A percentile compares a stretch with the other conserved stretches of the same genome.
Conservation (phyloP, 2,797 vertebrate genomes). For the Apogon talboti region DNA sequence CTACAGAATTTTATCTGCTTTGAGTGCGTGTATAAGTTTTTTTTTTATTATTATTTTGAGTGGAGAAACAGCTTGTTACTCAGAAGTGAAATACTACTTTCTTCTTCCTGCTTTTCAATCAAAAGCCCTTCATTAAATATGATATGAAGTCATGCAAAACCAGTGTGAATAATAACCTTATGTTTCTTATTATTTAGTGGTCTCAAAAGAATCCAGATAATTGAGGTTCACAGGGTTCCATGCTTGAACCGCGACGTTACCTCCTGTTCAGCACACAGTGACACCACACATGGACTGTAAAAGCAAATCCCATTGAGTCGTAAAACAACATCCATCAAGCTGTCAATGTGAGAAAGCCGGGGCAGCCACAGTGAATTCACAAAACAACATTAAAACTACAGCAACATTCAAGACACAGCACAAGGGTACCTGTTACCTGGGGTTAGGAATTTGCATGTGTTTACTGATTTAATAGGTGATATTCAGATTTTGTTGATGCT, state of each 20-base stretch:
- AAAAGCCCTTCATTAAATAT: not conserved
- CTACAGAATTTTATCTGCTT: no score
- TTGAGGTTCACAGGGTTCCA: not conserved
- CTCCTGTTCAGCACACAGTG: constrained; percentile 15
- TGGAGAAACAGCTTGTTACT: no score
- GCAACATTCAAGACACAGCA: not conserved
- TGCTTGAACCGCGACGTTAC: constrained; percentile 6
- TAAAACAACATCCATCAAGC: constrained; percentile 59
- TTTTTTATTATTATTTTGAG: no score
- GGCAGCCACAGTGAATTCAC: constrained; percentile 25
- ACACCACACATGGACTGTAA: constrained; percentile 16
- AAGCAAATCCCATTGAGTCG: constrained; percentile 36
- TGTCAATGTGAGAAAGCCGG: constrained; percentile 31
- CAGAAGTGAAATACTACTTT: no score
- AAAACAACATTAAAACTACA: constrained; percentile 23
- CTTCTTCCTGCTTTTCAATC: not conserved
- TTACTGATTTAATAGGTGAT: not conserved
- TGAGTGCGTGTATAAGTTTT: no score
- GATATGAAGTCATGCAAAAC: not conserved
- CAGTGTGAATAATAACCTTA: not conserved
- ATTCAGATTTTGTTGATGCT: not conserved
- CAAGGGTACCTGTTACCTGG: not conserved
- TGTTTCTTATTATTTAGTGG: not conserved
- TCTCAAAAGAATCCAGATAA: not conserved
- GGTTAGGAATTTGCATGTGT: not conserved